Evolutionary conservation across 2,888 invertebrate genomes (phyloP).

Genomic region (Zeuzera pyrina): DNA sequence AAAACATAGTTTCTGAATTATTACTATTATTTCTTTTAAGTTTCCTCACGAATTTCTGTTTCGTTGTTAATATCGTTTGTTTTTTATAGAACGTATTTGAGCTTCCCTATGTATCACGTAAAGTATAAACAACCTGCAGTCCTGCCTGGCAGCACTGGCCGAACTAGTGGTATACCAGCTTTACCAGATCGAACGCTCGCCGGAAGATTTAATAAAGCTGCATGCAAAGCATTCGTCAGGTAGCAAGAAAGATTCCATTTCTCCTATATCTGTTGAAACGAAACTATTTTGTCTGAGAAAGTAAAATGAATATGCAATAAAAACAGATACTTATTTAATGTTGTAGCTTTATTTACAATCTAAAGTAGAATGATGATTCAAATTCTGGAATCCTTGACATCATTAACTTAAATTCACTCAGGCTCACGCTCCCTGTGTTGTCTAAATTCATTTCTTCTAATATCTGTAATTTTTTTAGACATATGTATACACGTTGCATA

Average conservation of each 20-base stretch:
- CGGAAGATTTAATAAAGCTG: slow-evolving; percentile 68
- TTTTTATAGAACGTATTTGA: slow-evolving; percentile 61
- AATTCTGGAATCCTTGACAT: slow-evolving; percentile 77
- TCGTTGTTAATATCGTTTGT: not conserved
- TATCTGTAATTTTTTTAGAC: slow-evolving; percentile 55
- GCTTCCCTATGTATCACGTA: slow-evolving; percentile 70
- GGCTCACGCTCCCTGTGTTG: slow-evolving; percentile 68
- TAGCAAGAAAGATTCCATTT: slow-evolving; percentile 13
- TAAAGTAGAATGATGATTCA: slow-evolving; percentile 72
- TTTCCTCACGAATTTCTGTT: too few species aligned
- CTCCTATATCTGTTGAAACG: not conserved
- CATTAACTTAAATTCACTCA: slow-evolving; percentile 74
- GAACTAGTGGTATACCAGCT: slow-evolving; percentile 62
- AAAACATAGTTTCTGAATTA: too few species aligned
- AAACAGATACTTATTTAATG: not conserved
- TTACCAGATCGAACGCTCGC: slow-evolving; percentile 71
- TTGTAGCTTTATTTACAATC: slow-evolving; percentile 35
- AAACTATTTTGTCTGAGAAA: not conserved
- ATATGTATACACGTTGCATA: too few species aligned
- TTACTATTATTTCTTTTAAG: too few species aligned
- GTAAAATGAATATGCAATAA: not conserved
- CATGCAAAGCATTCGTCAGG: slow-evolving; percentile 66
- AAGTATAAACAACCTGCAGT: slow-evolving; percentile 74
- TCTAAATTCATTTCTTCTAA: slow-evolving; percentile 75
- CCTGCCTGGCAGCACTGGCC: slow-evolving; percentile 63